These are phyloP conservation scores for Frankliniella fusca DNA, from an alignment of 2,888 invertebrate genomes.

Conservation along the genomic window DNA sequence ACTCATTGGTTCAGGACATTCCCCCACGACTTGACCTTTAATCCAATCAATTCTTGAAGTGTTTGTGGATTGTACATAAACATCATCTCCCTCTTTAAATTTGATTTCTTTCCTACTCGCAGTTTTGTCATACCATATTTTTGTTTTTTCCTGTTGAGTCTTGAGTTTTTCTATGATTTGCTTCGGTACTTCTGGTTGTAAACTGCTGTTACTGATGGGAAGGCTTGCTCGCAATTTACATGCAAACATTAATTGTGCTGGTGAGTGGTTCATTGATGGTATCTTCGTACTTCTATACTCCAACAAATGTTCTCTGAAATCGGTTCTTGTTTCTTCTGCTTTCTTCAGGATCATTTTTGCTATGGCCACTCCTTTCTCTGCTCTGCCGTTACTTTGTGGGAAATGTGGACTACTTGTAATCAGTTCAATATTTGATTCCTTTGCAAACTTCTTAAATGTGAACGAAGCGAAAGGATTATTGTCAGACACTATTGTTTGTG, in stretches of 20 bases:
- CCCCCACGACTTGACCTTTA: neutral
- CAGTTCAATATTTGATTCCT: neutral
- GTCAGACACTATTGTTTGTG: neutral
- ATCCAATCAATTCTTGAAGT: neutral
- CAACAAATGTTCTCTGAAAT: neutral
- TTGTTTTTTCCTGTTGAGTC: neutral
- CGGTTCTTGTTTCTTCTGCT: neutral
- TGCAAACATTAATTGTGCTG: constrained; percentile 9
- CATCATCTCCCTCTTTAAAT: neutral
- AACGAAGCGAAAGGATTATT: constrained; percentile 30
- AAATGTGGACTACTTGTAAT: neutral
- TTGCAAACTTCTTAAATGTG: neutral
- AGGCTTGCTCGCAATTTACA: neutral
- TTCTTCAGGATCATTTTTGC: constrained; percentile 19
- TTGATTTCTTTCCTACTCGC: neutral
- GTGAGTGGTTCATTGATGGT: neutral
- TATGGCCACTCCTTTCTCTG: constrained; percentile 8
- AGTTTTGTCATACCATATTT: neutral
- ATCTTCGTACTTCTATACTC: constrained; percentile 25
- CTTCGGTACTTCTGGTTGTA: neutral
- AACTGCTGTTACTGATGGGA: neutral
- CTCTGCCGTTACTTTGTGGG: neutral
- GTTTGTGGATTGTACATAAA: neutral
- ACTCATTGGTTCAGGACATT: neutral
- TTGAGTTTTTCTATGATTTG: neutral